Evolutionary conservation across 2,113 vertebrate species (phyloP).

Genomic region (Pseudopodoces humilis): DNA sequence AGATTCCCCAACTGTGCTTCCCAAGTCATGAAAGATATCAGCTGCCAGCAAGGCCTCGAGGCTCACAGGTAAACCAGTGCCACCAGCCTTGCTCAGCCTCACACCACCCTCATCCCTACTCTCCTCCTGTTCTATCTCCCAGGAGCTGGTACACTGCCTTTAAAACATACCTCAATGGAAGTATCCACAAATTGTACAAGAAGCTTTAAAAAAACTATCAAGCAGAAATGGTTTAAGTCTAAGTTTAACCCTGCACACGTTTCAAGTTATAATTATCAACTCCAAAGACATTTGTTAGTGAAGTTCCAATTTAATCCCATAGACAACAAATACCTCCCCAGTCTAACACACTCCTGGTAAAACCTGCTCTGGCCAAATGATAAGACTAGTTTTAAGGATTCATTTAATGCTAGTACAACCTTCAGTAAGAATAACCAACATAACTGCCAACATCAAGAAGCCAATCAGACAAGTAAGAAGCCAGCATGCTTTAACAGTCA

Average conservation of each 20-base stretch:
- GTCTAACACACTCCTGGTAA: not conserved
- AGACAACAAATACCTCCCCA: not conserved
- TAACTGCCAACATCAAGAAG: not conserved
- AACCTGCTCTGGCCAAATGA: not conserved
- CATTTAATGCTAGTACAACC: not conserved
- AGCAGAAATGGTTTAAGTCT: not conserved
- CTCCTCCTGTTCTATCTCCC: not conserved
- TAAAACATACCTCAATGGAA: not conserved
- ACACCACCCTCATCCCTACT: fast-evolving
- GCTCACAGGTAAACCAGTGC: not conserved
- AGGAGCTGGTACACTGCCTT: fast-evolving
- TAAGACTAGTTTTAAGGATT: not conserved
- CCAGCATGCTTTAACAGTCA: not conserved
- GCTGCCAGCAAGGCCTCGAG: not conserved
- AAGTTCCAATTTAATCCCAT: not conserved
- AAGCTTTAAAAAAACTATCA: not conserved
- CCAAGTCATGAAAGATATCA: not conserved
- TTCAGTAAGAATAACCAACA: not conserved
- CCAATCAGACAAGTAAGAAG: not conserved
- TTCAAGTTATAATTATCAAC: not conserved
- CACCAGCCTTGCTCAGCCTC: not conserved
- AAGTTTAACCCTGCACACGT: not conserved
- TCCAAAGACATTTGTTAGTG: not conserved
- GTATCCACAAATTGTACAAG: not conserved
- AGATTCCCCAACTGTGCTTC: not conserved